Evolutionary conservation across 2,113 vertebrate genomes (phyloP).

Genomic region (Struthio camelus): DNA sequence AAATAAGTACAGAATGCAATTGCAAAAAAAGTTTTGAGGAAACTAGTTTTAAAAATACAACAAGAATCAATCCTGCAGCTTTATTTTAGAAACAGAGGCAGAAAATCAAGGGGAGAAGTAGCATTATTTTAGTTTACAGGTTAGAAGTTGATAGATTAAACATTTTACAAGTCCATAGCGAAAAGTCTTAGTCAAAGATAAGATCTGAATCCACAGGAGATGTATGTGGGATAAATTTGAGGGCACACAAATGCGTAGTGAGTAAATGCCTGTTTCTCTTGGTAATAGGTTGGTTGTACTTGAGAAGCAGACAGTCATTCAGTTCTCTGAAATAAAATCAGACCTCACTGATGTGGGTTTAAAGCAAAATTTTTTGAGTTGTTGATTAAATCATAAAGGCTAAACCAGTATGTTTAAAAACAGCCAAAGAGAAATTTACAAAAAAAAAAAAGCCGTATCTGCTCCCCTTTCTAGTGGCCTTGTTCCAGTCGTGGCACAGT

Average conservation of each 20-base stretch:
- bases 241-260: background rate
- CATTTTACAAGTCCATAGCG: background rate
- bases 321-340: background rate
- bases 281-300: background rate
- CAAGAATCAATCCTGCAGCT: background rate
- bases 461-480: fast-evolving
- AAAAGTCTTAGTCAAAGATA: background rate
- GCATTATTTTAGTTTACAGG: background rate
- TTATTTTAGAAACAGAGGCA: background rate
- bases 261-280: background rate
- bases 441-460: background rate
- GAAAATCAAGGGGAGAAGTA: background rate
- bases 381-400: background rate
- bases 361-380: background rate
- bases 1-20: slow-evolving; percentile 15
- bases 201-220: background rate
- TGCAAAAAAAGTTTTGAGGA: background rate
- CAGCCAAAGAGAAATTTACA: background rate
- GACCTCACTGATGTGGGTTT: background rate
- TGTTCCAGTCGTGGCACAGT: background rate
- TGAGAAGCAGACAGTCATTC: background rate
- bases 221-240: background rate
- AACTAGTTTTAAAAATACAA: background rate
- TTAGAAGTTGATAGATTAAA: background rate
- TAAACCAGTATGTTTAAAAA: background rate